A percentile compares a stretch with the other conserved stretches of the same genome.
Evolutionary conservation across 2,888 invertebrate species (phyloP).

Genomic region (Drosophila trichaetosa): DNA sequence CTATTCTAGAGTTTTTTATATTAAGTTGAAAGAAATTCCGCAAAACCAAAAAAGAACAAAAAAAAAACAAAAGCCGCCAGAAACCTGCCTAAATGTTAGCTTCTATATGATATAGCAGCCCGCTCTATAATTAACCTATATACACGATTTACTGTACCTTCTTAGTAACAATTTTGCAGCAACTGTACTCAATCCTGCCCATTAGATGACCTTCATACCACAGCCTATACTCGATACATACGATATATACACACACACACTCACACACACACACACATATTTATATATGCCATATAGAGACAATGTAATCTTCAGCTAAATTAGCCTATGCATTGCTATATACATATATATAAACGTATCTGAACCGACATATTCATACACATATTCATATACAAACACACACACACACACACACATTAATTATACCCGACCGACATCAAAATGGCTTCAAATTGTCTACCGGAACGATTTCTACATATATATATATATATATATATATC

Average conservation of each 20-base stretch:
- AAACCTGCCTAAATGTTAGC: constrained; percentile 62
- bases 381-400: constrained; percentile 28
- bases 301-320: constrained; percentile 23
- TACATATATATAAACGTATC: constrained; percentile 57
- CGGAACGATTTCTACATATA: constrained; percentile 45
- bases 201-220: constrained; percentile 73
- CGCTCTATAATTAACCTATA: constrained; percentile 62
- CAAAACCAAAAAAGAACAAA: background rate
- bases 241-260: constrained; percentile 16
- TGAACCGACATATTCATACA: constrained; percentile 68
- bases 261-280: constrained; percentile 7
- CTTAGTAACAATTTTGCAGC: constrained; percentile 73
- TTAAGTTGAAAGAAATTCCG: constrained; percentile 35
- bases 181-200: constrained; percentile 78
- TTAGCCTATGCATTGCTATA: constrained; percentile 38
- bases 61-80: constrained; percentile 38
- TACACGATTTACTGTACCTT: constrained; percentile 75
- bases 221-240: constrained; percentile 30
- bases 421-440: constrained; percentile 35
- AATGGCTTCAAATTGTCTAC: constrained; percentile 66
- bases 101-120: constrained; percentile 58
- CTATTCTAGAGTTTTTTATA: constrained; percentile 37
- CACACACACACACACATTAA: constrained; percentile 32
- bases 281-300: constrained; percentile 5
- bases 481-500: constrained; percentile 6